Evolutionary conservation across 2,797 vertebrate genomes (phyloP), one percentile per base, ranked within the genome.

Genomic region (Karalla daura): DNA sequence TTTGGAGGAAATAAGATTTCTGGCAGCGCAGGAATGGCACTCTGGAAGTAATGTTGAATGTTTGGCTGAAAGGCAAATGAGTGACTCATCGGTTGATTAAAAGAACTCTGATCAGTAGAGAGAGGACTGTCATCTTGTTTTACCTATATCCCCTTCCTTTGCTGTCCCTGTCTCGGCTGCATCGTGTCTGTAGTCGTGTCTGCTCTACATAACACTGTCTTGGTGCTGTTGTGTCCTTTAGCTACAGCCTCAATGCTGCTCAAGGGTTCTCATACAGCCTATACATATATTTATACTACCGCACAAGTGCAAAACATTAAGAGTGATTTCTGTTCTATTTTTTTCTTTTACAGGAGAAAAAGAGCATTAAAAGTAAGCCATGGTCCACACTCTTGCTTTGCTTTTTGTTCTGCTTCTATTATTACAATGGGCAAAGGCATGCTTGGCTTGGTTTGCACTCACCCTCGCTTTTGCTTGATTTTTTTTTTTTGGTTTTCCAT

Each of bases 331-430:
- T 93, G 88, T 88, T 88, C 81, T 92, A 90, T 89, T 91, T 92
- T 91, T 89, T 93, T 93, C 92, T 91, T 94, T 94, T 92, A 91
- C 94, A 95, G 94, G 94, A 93, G 93, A 95, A 91, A 95, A 94
- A 94, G 94, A 95, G 89, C 93, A 94, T 93, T 95, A 94, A 95
- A 95, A 94, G 94, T 95, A 95, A 95, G 94, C 88, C 85, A 87
- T 89, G 85, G 79, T 93, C 90, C 86, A 91, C 90, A 89, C 68
- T 86, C 52, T 71, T 86, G 63, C 66, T 78, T 66, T 80, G 68
- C 18, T 51, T 70, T 54, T 60, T 53, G 5, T 47, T 50, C 45
- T 43, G 14, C n/a, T 12, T 10, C 24, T 37, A 46, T 61, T 70
- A 60, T 35, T 21, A 66, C 15, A 50, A 60, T 68, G 82, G 82